Base-by-base conservation (phyloP, 2,888 invertebrate species). In the Megaustenia siamemsis region DNA sequence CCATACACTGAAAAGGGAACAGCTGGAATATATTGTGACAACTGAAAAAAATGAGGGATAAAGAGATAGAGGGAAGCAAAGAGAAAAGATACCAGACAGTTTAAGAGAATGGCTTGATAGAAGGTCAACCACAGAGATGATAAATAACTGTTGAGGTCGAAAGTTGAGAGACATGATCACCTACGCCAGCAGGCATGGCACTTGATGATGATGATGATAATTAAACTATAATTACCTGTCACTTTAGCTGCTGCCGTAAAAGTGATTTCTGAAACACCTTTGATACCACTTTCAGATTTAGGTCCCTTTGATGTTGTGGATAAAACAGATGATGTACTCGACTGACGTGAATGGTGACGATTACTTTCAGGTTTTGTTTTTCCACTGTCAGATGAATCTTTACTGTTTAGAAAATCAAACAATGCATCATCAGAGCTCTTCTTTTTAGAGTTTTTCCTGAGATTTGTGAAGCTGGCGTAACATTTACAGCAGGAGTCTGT, bases 341-440 rank as follows among this genome's bases (percentile, higher is more conserved):
- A 93, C 88, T 93, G 93, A 79, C 93, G 84, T 10, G 93, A 93
- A 89, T 93, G 93, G 81, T 90, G 88, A 38, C 88, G 88, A 82
- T 90, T 92, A 77, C 89, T 90, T 32, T 89, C 89, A n/a, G 86
- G 87, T 80, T 89, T 89, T 63, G 86, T 89, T 69, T 89, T 89
- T 32, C 85, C 87, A 38, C 82, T 86, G 24, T 91, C 91, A n/a
- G 87, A 81, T 35, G 91, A 88, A 38, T 92, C 92, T 66, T 90
- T 90, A 83, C 93, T 93, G 89, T 94, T 94, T 40, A 95, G 89
- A 90, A 94, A 94, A 86, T 94, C 94, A 89, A 95, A 93, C 68
- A 95, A 88, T 35, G 94, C 94, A 49, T 94, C 94, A 87, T 94
- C 94, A 71, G 93, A 92, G 83, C 93, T 92, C 69, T 91, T 90